Percentiles rank a stretch among this genome's conserved stretches.
These are phyloP conservation scores for Camelus bactrianus DNA, from an alignment of 2,113 vertebrate genomes.

Conservation along the genomic window DNA sequence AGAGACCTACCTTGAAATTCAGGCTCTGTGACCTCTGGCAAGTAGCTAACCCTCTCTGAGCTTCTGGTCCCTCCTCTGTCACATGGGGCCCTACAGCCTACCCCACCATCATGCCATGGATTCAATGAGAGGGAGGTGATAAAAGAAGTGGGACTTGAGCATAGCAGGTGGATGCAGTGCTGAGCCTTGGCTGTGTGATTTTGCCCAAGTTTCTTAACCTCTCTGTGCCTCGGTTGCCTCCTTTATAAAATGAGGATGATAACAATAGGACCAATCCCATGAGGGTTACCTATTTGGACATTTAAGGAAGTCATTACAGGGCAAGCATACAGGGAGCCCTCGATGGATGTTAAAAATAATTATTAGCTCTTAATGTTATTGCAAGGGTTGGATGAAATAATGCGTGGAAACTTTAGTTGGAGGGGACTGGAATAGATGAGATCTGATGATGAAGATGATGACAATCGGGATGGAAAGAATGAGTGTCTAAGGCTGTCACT, in stretches of 20 bases:
- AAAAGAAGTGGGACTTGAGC: no score
- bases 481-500: fast-evolving
- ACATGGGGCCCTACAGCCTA: fast-evolving
- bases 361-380: neutral
- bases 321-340: neutral
- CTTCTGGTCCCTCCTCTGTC: fast-evolving
- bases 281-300: neutral
- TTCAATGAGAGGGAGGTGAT: fast-evolving
- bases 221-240: neutral
- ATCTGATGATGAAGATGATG: fast-evolving
- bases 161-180: fast-evolving
- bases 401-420: fast-evolving
- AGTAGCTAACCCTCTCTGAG: neutral
- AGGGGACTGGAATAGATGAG: fast-evolving
- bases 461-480: fast-evolving
- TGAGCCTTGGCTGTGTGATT: neutral
- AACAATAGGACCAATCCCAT: fast-evolving
- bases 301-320: fast-evolving
- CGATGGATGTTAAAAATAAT: no score
- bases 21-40: neutral
- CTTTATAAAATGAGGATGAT: neutral
- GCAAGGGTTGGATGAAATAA: neutral
- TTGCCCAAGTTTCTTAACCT: neutral
- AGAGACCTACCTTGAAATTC: neutral
- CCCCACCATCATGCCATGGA: neutral